phyloP scores from a whole-genome alignment of 2,113 vertebrate species.

The Elaphurus davidianus region DNA sequence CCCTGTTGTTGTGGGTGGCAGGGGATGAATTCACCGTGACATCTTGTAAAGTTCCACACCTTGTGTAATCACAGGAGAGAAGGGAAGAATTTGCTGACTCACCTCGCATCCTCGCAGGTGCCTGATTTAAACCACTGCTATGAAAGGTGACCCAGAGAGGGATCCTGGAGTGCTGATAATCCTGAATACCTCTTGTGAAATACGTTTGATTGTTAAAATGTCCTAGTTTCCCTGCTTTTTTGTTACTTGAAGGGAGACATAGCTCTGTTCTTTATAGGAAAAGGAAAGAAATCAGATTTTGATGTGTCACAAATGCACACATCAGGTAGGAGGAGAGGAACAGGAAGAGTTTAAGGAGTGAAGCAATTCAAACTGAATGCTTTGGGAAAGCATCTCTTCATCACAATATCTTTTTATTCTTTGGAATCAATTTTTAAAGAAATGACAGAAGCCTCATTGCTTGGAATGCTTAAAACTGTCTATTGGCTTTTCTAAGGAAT shows the following conservation, averaged over 20 bases:
- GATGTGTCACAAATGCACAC: not conserved
- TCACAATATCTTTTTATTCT: not conserved
- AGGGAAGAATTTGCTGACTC: constrained; percentile 54
- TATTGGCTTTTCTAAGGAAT: not conserved
- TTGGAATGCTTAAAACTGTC: constrained; percentile 26
- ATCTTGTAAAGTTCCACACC: constrained; percentile 51
- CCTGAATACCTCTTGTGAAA: constrained; percentile 9
- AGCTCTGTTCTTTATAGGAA: not conserved
- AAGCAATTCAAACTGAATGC: constrained; percentile 1
- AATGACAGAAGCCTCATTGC: constrained; percentile 2
- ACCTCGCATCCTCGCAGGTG: not conserved
- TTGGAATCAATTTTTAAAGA: constrained; percentile 30
- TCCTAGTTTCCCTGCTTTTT: constrained; percentile 6
- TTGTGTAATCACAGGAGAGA: constrained; percentile 33
- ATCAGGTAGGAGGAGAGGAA: not conserved
- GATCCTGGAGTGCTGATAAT: not conserved
- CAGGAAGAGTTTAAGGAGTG: not conserved
- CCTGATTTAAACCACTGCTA: not conserved
- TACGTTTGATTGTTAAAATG: not conserved
- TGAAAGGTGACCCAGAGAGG: not conserved
- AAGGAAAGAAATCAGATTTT: not conserved
- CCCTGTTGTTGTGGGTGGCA: not conserved
- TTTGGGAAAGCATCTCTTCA: constrained; percentile 26
- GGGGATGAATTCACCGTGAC: constrained; percentile 28
- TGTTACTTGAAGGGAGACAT: not conserved